These are phyloP conservation scores for Nomia melanderi DNA, from an alignment of 1,140 invertebrate species.

Conservation along the genomic window DNA sequence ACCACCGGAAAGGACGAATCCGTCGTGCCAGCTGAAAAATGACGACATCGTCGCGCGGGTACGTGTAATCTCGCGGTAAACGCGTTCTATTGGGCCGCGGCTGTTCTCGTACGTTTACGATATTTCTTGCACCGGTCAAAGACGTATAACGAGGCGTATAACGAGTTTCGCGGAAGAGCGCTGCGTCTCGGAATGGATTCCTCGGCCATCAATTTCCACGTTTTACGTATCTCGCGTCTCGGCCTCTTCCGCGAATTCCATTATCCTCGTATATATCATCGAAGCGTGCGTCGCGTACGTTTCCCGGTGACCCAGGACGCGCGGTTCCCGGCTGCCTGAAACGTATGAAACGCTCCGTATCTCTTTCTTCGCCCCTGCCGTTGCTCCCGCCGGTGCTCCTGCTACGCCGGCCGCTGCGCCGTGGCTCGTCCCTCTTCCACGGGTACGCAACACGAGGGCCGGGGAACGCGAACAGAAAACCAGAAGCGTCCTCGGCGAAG, in stretches of 20 bases:
- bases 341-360: background rate
- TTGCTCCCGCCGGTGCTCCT: no score
- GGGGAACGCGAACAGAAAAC: conserved; percentile 37
- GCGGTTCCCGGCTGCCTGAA: background rate
- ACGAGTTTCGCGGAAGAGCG: conserved; percentile 15
- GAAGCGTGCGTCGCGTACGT: conserved; percentile 2
- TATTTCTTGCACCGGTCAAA: conserved; percentile 1
- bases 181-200: conserved; percentile 3
- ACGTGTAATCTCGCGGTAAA: background rate
- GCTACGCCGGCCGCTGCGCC: background rate
- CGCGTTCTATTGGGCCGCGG: no score
- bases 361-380: background rate
- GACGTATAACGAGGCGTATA: conserved; percentile 5
- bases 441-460: background rate
- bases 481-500: conserved; percentile 29
- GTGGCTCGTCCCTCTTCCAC: conserved; percentile 1
- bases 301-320: conserved; percentile 10
- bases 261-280: conserved; percentile 7
- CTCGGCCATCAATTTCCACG: background rate
- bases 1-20: no score
- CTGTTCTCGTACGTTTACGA: background rate
- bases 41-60: no score
- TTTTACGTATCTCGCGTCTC: background rate
- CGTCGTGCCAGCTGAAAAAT: no score
- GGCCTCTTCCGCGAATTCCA: conserved; percentile 25